Evolutionary conservation across 2,888 invertebrate species (phyloP), one percentile per base, ranked within the genome.

Genomic region (Hecatera dysodea): DNA sequence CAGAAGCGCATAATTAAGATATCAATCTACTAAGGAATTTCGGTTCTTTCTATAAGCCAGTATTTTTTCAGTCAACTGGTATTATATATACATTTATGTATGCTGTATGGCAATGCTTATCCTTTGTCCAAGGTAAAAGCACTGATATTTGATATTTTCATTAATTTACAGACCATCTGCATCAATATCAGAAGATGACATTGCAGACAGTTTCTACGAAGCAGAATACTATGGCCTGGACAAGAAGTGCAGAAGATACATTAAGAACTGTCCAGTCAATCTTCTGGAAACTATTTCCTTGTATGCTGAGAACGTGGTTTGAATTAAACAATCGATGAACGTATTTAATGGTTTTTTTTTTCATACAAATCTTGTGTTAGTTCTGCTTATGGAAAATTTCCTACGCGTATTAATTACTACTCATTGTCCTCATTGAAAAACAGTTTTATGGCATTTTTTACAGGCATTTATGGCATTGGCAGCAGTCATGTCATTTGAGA

Each of bases 201-300:
- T 97, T 72, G 94, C 96, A 24, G 95, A 96, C 68, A 93, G 90
- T 72, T 96, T 96, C 85, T 96, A 96, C 82, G 95, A 96, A 85
- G 97, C 97, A 15, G 97, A 97, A 89, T 93, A 94, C 74, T 89
- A 90, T 70, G 97, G 97, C 24, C 84, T 93, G 61, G 94, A 94
- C 64, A 90, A 93, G 0, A 89, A 93, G 64, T 97, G 97, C 86
- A 87, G 88, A 55, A 87, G 93, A 75, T 97, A 97, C 87, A 80
- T 87, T 19, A 86, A 93, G 55, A 78, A 86, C 7, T 97, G 97
- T 86, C 95, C 96, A 22, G 86, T 91, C 42, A 97, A 96, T 86
- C 96, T 97, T 60, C 89, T 97, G 68, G 96, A 97, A 87, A 91
- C 96, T 80, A 95, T 97, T 84, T 96, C 96, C 72, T 86, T 95